A percentile compares a stretch with the other conserved stretches of the same genome.
Evolutionary conservation across 2,113 vertebrate species (phyloP).

Genomic region (Malurus alboscapulatus): DNA sequence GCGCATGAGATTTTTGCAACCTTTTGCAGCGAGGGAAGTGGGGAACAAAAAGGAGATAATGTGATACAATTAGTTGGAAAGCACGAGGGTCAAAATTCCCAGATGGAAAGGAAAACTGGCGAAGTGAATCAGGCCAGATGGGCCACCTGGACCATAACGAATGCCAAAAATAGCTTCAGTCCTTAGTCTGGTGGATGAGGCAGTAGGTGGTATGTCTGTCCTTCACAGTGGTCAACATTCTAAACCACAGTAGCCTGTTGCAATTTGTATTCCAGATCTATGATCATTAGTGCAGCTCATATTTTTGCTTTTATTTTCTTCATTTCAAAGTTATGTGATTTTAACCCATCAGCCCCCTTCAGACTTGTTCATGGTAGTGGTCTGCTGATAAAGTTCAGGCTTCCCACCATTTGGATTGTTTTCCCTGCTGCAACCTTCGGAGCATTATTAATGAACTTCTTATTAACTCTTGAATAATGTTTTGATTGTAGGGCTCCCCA

Average conservation of each 20-base stretch:
- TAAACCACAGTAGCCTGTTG: conserved; percentile 26
- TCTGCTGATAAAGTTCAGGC: background rate
- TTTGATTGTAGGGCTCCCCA: background rate
- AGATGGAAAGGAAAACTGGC: conserved; percentile 78
- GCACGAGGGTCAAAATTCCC: conserved; percentile 81
- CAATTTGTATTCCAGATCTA: conserved; percentile 51
- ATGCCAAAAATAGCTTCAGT: conserved; percentile 77
- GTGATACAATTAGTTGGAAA: conserved; percentile 95
- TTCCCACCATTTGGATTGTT: background rate
- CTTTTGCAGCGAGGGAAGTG: conserved; percentile 82
- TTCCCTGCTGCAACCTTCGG: fast-evolving
- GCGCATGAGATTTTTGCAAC: conserved; percentile 91
- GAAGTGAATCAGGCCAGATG: conserved; percentile 79
- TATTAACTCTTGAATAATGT: background rate
- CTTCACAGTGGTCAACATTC: conserved; percentile 40
- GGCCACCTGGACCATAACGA: conserved; percentile 76
- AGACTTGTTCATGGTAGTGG: background rate
- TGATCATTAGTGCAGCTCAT: background rate
- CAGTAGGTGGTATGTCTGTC: conserved; percentile 63
- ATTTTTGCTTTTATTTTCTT: conserved; percentile 17
- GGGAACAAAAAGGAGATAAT: conserved; percentile 88
- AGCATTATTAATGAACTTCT: background rate
- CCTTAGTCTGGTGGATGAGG: conserved; percentile 54
- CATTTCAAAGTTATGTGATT: background rate
- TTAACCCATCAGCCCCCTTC: background rate